These are phyloP conservation scores for Drosophila mayri DNA, from an alignment of 1,140 invertebrate genomes.

Conservation along the genomic window DNA sequence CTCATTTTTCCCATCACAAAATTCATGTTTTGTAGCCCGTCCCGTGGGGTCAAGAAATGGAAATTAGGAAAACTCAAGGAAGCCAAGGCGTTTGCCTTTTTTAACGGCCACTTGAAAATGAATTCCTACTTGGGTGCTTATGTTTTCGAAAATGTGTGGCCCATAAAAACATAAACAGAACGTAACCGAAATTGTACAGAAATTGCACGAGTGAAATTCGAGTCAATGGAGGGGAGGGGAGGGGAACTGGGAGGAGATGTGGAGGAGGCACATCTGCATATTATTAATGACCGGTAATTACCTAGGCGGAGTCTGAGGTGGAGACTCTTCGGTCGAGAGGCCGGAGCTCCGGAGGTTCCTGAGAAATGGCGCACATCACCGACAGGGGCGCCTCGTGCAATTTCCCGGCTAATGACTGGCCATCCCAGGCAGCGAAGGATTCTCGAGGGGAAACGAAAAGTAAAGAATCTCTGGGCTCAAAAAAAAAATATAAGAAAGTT, in stretches of 20 bases:
- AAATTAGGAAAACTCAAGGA: constrained; percentile 30
- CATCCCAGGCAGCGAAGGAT: constrained; percentile 41
- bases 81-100: constrained; percentile 39
- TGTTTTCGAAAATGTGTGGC: constrained; percentile 66
- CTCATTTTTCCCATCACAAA: constrained; percentile 65
- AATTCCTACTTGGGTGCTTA: constrained; percentile 44
- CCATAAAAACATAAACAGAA: constrained; percentile 79
- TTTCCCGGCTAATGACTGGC: constrained; percentile 61
- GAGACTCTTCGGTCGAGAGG: constrained; percentile 5
- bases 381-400: constrained; percentile 45
- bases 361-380: constrained; percentile 63
- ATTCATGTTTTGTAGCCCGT: constrained; percentile 42
- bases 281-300: constrained; percentile 83
- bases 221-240: constrained; percentile 22
- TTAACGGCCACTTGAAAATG: constrained; percentile 71
- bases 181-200: constrained; percentile 57
- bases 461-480: constrained; percentile 15
- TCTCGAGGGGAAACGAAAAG: constrained; percentile 6
- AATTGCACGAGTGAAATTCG: constrained; percentile 61
- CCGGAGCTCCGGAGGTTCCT: constrained; percentile 13
- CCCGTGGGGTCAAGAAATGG: constrained; percentile 62
- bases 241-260: neutral
- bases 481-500: constrained; percentile 16
- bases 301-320: constrained; percentile 46
- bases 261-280: constrained; percentile 72